A percentile compares a stretch with the other conserved stretches of the same genome.
phyloP scores from a whole-genome alignment of 1,140 invertebrate genomes.

The Drosophila sucinea region DNA sequence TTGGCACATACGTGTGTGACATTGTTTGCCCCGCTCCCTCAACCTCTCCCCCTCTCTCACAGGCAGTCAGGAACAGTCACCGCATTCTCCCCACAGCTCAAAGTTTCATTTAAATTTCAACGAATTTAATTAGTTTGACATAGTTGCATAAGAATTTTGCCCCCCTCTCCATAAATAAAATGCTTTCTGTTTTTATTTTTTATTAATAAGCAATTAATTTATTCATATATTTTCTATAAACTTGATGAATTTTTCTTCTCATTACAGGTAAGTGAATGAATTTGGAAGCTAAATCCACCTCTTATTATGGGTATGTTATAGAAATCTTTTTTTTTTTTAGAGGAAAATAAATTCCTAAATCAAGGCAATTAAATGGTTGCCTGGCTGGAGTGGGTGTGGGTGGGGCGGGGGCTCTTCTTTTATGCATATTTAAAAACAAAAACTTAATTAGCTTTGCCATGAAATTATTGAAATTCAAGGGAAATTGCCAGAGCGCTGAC shows the following conservation, averaged over 20 bases:
- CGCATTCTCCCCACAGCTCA: neutral
- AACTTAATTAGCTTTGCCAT: slow-evolving; percentile 49
- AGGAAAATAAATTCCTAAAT: neutral
- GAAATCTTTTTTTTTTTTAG: neutral
- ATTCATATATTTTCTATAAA: neutral
- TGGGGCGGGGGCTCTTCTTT: slow-evolving; percentile 3
- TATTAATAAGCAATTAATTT: slow-evolving; percentile 1
- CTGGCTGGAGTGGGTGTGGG: neutral
- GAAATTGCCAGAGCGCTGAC: slow-evolving; percentile 51
- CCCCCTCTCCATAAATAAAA: neutral
- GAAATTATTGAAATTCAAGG: slow-evolving; percentile 43
- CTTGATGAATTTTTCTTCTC: neutral
- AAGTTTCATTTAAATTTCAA: slow-evolving; percentile 4
- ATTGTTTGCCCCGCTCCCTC: slow-evolving; percentile 49
- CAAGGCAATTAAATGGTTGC: slow-evolving; percentile 33
- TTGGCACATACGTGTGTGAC: slow-evolving; percentile 32
- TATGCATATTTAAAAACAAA: slow-evolving; percentile 21
- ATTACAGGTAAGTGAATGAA: slow-evolving; percentile 42
- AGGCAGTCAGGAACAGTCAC: slow-evolving; percentile 8
- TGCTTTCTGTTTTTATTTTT: neutral
- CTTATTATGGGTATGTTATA: neutral
- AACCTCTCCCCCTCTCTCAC: neutral
- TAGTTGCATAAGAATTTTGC: neutral
- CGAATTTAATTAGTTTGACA: slow-evolving; percentile 12
- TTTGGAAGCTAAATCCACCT: neutral